Percentiles rank a stretch among this genome's conserved stretches.
Conservation (phyloP, 2,797 vertebrate species). For the Enteromius fasciolatus region DNA sequence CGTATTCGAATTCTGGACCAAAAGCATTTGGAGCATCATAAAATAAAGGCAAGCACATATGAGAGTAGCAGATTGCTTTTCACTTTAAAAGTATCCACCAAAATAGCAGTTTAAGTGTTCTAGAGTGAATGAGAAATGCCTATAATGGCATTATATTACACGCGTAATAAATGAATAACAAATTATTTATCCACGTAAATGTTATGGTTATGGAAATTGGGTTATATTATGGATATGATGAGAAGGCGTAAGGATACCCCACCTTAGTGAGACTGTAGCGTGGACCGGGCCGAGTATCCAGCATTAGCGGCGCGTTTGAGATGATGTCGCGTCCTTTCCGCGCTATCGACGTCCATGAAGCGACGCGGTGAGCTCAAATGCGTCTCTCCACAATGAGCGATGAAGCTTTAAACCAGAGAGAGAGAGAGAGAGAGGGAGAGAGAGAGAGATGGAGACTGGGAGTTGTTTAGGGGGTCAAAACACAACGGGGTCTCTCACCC, state of each 20-base stretch:
- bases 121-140: not conserved
- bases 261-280: constrained; percentile 38
- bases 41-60: not conserved
- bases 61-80: not conserved
- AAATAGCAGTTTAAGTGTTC: constrained; percentile 19
- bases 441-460: constrained; percentile 66
- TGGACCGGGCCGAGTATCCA: constrained; percentile 51
- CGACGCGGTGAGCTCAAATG: constrained; percentile 72
- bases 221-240: not conserved
- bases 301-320: constrained; percentile 58
- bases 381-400: constrained; percentile 75
- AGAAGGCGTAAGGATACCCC: constrained; percentile 18
- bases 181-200: not conserved
- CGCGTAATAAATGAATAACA: not conserved
- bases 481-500: constrained; percentile 77
- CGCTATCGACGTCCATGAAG: constrained; percentile 77
- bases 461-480: constrained; percentile 83
- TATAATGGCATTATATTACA: not conserved
- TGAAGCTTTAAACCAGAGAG: constrained; percentile 69
- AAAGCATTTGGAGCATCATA: not conserved
- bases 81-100: constrained; percentile 28
- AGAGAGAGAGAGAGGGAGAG: constrained; percentile 54
- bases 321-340: constrained; percentile 64
- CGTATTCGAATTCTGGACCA: not conserved
- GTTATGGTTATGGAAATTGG: not conserved